Evolutionary conservation across 2,888 invertebrate genomes (phyloP).

Genomic region (Escarpia spicata): DNA sequence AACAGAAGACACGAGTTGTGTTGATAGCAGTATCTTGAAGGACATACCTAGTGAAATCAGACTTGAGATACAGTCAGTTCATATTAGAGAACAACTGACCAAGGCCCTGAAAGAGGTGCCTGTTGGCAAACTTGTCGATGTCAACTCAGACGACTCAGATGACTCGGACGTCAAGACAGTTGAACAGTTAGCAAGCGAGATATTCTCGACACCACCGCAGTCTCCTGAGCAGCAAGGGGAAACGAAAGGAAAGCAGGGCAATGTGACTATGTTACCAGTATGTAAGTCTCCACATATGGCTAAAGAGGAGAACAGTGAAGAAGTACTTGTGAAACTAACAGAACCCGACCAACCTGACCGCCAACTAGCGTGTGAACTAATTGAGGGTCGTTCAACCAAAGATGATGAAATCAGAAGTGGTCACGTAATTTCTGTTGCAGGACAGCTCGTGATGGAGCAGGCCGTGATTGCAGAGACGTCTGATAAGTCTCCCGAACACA

Average conservation of each 20-base stretch:
- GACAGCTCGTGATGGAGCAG: neutral
- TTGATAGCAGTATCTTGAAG: neutral
- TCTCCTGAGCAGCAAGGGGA: neutral
- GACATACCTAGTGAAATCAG: neutral
- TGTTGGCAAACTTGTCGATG: neutral
- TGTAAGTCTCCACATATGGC: neutral
- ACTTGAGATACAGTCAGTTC: neutral
- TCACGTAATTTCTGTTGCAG: neutral
- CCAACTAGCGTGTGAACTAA: constrained; percentile 10
- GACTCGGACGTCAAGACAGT: neutral
- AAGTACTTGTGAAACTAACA: neutral
- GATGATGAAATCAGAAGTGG: neutral
- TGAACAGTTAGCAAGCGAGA: neutral
- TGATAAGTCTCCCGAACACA: neutral
- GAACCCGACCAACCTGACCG: neutral
- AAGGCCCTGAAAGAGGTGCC: neutral
- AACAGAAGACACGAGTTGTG: neutral
- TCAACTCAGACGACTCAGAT: neutral
- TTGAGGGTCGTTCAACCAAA: neutral
- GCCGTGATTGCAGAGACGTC: neutral
- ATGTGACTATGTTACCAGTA: neutral
- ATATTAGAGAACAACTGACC: neutral
- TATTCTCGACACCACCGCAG: neutral
- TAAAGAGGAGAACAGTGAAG: neutral
- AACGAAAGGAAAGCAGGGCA: neutral